Conservation (phyloP, 30 jellyfish, hydroid and myxozoan species). For the Euphysa ruthae region DNA sequence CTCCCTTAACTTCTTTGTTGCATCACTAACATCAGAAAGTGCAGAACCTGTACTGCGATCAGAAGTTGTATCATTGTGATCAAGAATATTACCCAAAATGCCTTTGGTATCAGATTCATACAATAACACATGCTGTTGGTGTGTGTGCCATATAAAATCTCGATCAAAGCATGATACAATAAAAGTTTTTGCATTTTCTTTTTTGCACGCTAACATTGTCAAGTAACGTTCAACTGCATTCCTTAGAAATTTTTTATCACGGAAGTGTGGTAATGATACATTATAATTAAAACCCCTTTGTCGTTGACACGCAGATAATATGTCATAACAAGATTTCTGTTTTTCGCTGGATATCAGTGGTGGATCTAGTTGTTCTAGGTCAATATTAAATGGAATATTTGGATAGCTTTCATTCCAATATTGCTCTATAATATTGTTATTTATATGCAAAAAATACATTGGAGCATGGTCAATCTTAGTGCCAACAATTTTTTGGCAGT, state of each 20-base stretch:
- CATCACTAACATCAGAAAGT: conserved; percentile 31
- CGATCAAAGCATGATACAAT: conserved; percentile 65
- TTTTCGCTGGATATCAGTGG: conserved; percentile 15
- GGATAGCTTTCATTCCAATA: conserved; percentile 66
- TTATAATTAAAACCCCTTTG: conserved; percentile 59
- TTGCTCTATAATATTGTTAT: conserved; percentile 6
- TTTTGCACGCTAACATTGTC: conserved; percentile 42
- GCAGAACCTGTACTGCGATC: conserved; percentile 53
- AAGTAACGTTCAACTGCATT: conserved; percentile 58
- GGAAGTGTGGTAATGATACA: conserved; percentile 56
- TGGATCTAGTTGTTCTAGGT: conserved; percentile 29
- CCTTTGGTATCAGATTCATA: conserved; percentile 33
- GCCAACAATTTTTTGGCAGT: conserved; percentile 19
- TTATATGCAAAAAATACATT: neutral
- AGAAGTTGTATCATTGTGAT: conserved; percentile 42
- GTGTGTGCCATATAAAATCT: conserved; percentile 82
- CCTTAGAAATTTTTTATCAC: conserved; percentile 43
- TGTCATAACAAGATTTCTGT: conserved; percentile 14
- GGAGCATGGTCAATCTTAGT: conserved; percentile 13
- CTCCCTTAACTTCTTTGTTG: conserved; percentile 41
- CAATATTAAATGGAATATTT: conserved; percentile 37
- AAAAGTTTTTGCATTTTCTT: conserved; percentile 43
- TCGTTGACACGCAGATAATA: conserved; percentile 39
- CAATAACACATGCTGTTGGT: conserved; percentile 38
- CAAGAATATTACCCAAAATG: conserved; percentile 37